A percentile compares a stretch with the other conserved stretches of the same genome.
phyloP scores from a whole-genome alignment of 2,888 invertebrate genomes.

The Arctia plantaginis region DNA sequence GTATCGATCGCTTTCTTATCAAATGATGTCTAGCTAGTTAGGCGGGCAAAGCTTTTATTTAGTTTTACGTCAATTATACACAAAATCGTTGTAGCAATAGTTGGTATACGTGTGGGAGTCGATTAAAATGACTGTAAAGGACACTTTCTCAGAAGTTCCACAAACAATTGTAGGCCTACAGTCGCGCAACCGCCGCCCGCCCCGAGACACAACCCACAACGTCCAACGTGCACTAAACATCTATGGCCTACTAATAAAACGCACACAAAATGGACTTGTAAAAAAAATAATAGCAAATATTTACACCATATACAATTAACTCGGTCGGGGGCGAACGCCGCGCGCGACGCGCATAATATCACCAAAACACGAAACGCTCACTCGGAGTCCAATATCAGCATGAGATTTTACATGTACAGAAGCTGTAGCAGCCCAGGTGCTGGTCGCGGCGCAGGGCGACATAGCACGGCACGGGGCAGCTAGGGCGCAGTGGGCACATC shows the following conservation, averaged over 20 bases:
- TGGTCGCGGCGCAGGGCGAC: conserved; percentile 10
- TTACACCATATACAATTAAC: conserved; percentile 73
- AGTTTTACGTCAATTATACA: conserved; percentile 26
- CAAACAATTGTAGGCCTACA: conserved; percentile 76
- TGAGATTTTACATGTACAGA: conserved; percentile 64
- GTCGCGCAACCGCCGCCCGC: conserved; percentile 66
- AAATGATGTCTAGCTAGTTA: conserved; percentile 58
- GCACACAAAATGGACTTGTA: conserved; percentile 73
- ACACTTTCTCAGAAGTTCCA: conserved; percentile 77
- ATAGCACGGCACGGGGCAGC: conserved; percentile 29
- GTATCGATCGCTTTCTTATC: conserved; percentile 77
- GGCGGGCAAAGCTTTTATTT: conserved; percentile 61
- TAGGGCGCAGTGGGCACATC: conserved; percentile 62
- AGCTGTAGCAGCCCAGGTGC: conserved; percentile 20
- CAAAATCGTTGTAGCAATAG: conserved; percentile 51
- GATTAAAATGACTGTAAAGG: conserved; percentile 71
- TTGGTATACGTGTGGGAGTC: conserved; percentile 69
- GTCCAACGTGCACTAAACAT: conserved; percentile 69
- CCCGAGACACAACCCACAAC: conserved; percentile 56
- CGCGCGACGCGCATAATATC: conserved; percentile 65
- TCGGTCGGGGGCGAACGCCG: conserved; percentile 57
- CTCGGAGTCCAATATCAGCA: conserved; percentile 80
- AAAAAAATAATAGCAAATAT: conserved; percentile 71
- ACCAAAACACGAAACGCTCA: conserved; percentile 83
- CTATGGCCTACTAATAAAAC: conserved; percentile 73